Evolutionary conservation across 2,113 vertebrate species (phyloP).

Genomic region (Micronycteris hirsuta): DNA sequence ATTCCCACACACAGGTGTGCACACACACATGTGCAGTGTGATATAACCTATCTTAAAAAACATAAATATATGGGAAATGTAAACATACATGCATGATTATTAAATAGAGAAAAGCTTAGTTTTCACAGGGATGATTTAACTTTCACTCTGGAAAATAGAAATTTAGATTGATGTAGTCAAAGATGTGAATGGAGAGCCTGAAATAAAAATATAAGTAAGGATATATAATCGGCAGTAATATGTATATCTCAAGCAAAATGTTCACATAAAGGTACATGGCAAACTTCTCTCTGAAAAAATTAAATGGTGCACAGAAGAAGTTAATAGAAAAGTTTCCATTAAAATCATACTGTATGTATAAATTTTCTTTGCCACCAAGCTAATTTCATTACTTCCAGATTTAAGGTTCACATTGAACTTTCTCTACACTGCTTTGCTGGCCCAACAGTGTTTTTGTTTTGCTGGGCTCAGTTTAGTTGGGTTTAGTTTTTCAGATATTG

Average conservation of each 20-base stretch:
- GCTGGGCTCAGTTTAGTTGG: no score
- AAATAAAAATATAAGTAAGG: no score
- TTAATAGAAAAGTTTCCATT: background rate
- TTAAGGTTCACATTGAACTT: background rate
- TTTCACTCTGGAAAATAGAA: background rate
- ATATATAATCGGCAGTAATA: background rate
- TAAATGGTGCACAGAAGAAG: no score
- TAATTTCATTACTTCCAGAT: background rate
- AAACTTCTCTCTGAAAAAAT: background rate
- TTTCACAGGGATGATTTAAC: background rate
- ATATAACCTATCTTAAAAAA: no score
- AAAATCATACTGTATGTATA: background rate
- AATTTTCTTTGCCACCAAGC: background rate
- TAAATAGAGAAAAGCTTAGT: background rate
- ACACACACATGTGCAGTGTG: background rate
- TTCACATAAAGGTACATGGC: background rate
- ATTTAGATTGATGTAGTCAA: background rate
- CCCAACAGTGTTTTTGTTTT: no score
- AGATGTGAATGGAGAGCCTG: background rate
- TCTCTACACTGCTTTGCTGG: background rate
- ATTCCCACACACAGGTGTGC: background rate
- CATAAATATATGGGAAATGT: no score
- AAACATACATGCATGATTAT: background rate
- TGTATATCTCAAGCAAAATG: background rate
- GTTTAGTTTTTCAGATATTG: background rate